Percentiles rank a stretch among this genome's conserved stretches.
Conservation (phyloP, 2,113 vertebrate species). For the Myxocyprinus asiaticus region DNA sequence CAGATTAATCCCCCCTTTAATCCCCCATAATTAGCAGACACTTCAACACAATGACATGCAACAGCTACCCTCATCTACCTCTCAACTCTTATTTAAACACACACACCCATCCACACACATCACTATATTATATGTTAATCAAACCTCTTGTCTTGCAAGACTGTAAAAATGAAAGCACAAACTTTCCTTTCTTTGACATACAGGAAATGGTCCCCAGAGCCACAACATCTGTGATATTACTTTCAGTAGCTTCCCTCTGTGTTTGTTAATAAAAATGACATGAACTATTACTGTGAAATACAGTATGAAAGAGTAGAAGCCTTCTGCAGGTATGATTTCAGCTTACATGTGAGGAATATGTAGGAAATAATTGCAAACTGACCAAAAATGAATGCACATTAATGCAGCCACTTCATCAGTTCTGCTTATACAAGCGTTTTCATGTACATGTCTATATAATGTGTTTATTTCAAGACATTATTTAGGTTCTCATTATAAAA, state of each 20-base stretch:
- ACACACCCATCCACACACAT: background rate
- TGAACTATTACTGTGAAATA: background rate
- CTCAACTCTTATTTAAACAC: background rate
- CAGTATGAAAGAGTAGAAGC: background rate
- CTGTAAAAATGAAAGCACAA: background rate
- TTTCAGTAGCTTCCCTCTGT: background rate
- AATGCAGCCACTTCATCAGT: too few species aligned
- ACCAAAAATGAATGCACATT: background rate
- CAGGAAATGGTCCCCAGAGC: background rate
- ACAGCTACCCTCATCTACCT: background rate
- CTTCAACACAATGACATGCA: conserved; percentile 10
- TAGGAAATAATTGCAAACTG: too few species aligned
- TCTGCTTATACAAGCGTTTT: too few species aligned
- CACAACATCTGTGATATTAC: background rate
- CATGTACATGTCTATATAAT: too few species aligned
- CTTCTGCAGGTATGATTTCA: background rate
- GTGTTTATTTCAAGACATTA: too few species aligned
- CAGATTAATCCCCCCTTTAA: conserved; percentile 15
- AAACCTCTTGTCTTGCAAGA: background rate
- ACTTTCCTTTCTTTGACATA: background rate
- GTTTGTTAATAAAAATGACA: background rate
- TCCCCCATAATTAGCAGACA: conserved; percentile 21
- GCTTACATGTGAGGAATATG: too few species aligned
- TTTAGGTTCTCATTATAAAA: too few species aligned
- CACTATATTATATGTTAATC: background rate